Conservation (phyloP, 2,113 vertebrate genomes). For the Passer montanus region DNA sequence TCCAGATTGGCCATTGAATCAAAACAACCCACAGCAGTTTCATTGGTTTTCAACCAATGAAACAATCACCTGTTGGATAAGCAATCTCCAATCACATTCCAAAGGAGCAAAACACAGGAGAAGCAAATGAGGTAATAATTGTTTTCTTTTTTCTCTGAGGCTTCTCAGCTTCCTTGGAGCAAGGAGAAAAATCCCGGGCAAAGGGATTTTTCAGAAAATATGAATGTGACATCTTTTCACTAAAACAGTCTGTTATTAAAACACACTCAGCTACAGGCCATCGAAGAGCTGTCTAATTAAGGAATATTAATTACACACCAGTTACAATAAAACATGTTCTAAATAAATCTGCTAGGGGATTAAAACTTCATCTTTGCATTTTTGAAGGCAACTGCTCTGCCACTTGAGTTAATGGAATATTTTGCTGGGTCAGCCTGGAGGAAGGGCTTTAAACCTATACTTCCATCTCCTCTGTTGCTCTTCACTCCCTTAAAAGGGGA, state of each 20-base stretch:
- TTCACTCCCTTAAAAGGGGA: constrained; percentile 66
- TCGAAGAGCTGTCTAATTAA: constrained; percentile 20
- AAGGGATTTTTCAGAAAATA: no score
- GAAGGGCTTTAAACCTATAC: constrained; percentile 3
- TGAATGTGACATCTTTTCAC: not conserved
- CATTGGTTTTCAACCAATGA: no score
- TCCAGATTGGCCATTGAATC: no score
- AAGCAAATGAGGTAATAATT: no score
- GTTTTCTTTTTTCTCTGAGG: no score
- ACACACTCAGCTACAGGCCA: not conserved
- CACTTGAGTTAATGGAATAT: constrained; percentile 47
- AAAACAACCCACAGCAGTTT: no score
- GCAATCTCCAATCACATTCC: no score
- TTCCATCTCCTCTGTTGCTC: constrained; percentile 51
- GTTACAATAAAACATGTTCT: not conserved
- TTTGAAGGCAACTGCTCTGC: not conserved
- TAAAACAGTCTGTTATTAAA: constrained; percentile 1
- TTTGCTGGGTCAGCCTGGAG: constrained; percentile 27
- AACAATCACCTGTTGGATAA: no score
- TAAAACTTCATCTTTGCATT: constrained; percentile 1
- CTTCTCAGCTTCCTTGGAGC: no score
- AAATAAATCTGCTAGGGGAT: constrained; percentile 1
- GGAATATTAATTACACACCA: not conserved
- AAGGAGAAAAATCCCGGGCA: no score
- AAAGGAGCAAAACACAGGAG: no score